phyloP scores from a whole-genome alignment of 2,888 invertebrate species.

The Hololepta plana region DNA sequence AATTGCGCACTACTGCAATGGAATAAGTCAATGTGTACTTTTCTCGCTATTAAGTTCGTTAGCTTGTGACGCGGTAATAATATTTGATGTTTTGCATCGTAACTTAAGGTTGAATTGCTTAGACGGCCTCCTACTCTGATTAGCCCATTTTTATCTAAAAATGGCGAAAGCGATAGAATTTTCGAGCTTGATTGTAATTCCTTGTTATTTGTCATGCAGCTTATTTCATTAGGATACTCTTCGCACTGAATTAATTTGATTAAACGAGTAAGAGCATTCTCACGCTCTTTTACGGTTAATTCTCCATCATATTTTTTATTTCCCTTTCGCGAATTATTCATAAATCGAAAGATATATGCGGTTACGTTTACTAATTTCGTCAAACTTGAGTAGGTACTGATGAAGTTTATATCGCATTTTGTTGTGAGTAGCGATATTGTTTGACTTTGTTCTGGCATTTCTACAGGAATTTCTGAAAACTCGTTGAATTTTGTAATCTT shows the following conservation, averaged over 20 bases:
- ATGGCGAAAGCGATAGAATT: conserved; percentile 10
- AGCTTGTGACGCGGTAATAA: conserved; percentile 10
- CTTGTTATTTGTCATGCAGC: too few species aligned
- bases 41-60: conserved; percentile 9
- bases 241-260: too few species aligned
- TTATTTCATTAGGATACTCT: too few species aligned
- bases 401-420: not conserved
- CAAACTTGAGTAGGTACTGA: conserved; percentile 4
- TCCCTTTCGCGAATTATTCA: not conserved
- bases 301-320: not conserved
- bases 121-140: conserved; percentile 11
- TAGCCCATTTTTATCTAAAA: conserved; percentile 8
- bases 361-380: conserved; percentile 2
- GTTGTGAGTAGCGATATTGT: not conserved
- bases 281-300: not conserved
- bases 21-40: conserved; percentile 9
- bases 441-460: conserved; percentile 1
- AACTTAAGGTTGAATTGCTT: conserved; percentile 9
- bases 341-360: conserved; percentile 3
- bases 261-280: too few species aligned
- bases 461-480: not conserved
- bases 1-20: conserved; percentile 10
- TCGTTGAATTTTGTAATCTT: not conserved
- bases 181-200: too few species aligned
- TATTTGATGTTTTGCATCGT: conserved; percentile 11